Conservation (phyloP, 1,140 invertebrate genomes). For the Lasioglossum albipes region DNA sequence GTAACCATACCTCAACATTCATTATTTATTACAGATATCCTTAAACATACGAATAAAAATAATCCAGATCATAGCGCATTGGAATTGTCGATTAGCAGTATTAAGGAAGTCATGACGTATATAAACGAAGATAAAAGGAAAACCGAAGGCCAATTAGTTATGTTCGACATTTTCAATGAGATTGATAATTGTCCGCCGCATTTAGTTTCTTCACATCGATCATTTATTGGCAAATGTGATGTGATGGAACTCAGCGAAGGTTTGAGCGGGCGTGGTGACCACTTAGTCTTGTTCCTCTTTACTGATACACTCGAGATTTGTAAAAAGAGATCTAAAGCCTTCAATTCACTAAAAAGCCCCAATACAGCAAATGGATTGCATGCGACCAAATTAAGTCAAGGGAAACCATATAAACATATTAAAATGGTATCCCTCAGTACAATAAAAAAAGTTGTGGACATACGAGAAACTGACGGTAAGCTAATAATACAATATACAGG, state of each 20-base stretch:
- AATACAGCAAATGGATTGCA: constrained; percentile 83
- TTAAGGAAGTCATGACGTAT: constrained; percentile 96
- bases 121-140: constrained; percentile 98
- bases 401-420: constrained; percentile 94
- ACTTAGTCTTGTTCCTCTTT: constrained; percentile 94
- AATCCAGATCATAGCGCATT: constrained; percentile 92
- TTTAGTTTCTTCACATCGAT: constrained; percentile 94
- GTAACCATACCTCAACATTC: not conserved
- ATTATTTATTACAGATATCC: constrained; percentile 86
- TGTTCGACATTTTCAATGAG: constrained; percentile 98
- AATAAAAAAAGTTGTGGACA: constrained; percentile 94
- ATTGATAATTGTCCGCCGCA: constrained; percentile 98
- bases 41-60: constrained; percentile 92
- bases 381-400: constrained; percentile 82
- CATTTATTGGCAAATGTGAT: constrained; percentile 92
- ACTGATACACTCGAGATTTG: constrained; percentile 96
- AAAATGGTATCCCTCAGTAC: constrained; percentile 92
- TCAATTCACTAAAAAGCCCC: constrained; percentile 86
- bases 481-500: constrained; percentile 19
- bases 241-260: constrained; percentile 93
- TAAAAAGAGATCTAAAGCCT: constrained; percentile 91
- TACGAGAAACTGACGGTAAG: constrained; percentile 89
- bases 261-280: constrained; percentile 91
- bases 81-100: constrained; percentile 90
- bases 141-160: constrained; percentile 95